phyloP scores from a whole-genome alignment of 1,140 invertebrate species.

The Prorops nasuta region DNA sequence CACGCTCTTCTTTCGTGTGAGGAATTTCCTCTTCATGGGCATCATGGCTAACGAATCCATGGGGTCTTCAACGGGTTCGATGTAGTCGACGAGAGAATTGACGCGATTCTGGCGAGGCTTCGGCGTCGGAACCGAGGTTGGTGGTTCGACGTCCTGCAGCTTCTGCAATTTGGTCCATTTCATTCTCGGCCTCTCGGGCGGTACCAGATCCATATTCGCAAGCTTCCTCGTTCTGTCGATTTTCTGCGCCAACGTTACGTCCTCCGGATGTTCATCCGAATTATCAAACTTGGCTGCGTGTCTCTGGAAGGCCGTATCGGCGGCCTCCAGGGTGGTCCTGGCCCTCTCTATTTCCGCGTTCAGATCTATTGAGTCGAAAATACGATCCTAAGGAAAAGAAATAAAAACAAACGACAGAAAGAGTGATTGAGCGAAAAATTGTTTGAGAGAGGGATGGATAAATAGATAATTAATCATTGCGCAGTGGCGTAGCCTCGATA shows the following conservation, averaged over 20 bases:
- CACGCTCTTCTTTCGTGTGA: conserved; percentile 47
- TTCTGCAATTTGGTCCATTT: conserved; percentile 39
- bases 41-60: conserved; percentile 12
- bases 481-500: no score
- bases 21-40: conserved; percentile 31
- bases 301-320: conserved; percentile 39
- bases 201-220: conserved; percentile 19
- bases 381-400: conserved; percentile 50
- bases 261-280: conserved; percentile 21
- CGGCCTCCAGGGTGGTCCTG: conserved; percentile 39
- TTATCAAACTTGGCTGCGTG: conserved; percentile 52
- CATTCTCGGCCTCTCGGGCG: conserved; percentile 22
- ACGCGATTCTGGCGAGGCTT: conserved; percentile 18
- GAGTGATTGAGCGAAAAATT: no score
- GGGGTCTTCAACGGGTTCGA: conserved; percentile 19
- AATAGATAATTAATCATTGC: no score
- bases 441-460: no score
- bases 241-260: conserved; percentile 29
- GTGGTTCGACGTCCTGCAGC: conserved; percentile 18
- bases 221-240: conserved; percentile 38
- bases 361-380: conserved; percentile 52
- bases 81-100: conserved; percentile 35
- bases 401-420: no score
- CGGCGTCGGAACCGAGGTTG: not conserved
- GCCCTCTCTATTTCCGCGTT: conserved; percentile 50